phyloP scores from a whole-genome alignment of 2,113 vertebrate species.

The Dipodomys ordii region DNA sequence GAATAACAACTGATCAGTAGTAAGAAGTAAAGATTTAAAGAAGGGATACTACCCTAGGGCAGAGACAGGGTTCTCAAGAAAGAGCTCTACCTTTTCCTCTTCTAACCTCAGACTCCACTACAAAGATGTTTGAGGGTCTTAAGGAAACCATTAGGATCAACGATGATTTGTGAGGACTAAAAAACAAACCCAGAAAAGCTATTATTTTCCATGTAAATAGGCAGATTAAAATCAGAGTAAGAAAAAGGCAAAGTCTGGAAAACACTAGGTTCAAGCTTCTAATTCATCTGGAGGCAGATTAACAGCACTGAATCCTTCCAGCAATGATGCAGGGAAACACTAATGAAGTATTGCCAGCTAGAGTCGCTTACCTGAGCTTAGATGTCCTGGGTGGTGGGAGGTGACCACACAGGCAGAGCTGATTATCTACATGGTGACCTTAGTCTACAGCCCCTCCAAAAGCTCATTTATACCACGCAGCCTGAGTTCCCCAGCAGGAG shows the following conservation, averaged over 20 bases:
- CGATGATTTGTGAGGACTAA: not conserved
- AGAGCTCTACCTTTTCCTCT: not conserved
- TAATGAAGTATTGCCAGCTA: not conserved
- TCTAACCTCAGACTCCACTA: not conserved
- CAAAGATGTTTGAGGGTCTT: not conserved
- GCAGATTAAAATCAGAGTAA: not conserved
- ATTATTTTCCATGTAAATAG: not conserved
- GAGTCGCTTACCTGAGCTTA: too few relatives aligned
- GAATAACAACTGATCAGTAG: not conserved
- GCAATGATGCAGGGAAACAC: not conserved
- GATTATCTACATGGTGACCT: not conserved
- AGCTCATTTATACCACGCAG: not conserved
- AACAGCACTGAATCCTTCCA: not conserved
- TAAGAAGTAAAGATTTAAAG: slow-evolving; percentile 1
- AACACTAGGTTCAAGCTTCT: not conserved
- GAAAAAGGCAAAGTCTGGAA: not conserved
- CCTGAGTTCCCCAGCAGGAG: not conserved
- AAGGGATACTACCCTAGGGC: not conserved
- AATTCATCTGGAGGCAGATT: not conserved
- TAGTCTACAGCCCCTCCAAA: not conserved
- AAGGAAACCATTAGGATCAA: not conserved
- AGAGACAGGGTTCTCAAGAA: not conserved
- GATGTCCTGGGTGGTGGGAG: not conserved
- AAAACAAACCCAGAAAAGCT: not conserved
- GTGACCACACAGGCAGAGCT: not conserved